Evolutionary conservation across 2,797 vertebrate genomes (phyloP).

Genomic region (Tinamus major): DNA sequence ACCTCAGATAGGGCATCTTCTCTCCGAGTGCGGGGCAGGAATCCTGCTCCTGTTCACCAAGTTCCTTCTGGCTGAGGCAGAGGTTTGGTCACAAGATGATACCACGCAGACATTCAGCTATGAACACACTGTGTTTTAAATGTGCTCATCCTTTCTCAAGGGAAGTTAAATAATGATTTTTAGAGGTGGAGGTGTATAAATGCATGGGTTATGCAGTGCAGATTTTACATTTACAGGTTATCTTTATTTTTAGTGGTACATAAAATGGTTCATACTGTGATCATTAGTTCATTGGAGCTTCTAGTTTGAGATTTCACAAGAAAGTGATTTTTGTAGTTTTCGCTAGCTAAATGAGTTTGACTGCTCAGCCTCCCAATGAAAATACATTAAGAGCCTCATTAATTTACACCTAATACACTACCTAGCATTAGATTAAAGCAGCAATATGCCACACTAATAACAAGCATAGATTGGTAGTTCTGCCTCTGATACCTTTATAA

Average conservation of each 20-base stretch:
- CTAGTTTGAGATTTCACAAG: conserved; percentile 81
- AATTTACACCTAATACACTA: conserved; percentile 78
- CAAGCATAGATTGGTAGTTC: conserved; percentile 69
- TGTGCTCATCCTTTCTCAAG: conserved; percentile 28
- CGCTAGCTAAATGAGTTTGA: conserved; percentile 81
- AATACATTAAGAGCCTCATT: conserved; percentile 85
- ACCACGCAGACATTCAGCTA: not conserved
- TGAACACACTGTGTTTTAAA: not conserved
- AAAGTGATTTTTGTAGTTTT: conserved; percentile 83
- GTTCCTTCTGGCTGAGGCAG: not conserved
- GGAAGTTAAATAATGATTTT: conserved; percentile 59
- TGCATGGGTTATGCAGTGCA: conserved; percentile 64
- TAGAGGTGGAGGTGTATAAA: conserved; percentile 64
- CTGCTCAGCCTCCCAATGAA: conserved; percentile 82
- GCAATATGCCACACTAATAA: conserved; percentile 70
- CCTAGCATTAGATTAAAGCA: conserved; percentile 74
- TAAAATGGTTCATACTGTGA: conserved; percentile 75
- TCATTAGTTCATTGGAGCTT: conserved; percentile 83
- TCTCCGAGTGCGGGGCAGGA: not conserved
- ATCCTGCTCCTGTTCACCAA: not conserved
- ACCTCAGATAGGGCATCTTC: not conserved
- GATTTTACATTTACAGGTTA: conserved; percentile 78
- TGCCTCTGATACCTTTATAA: conserved; percentile 46
- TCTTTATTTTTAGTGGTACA: conserved; percentile 79
- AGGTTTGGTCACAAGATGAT: not conserved